These are phyloP conservation scores for Petrocephalus schoutedeni DNA, from an alignment of 2,797 vertebrate species.

Conservation along the genomic window DNA sequence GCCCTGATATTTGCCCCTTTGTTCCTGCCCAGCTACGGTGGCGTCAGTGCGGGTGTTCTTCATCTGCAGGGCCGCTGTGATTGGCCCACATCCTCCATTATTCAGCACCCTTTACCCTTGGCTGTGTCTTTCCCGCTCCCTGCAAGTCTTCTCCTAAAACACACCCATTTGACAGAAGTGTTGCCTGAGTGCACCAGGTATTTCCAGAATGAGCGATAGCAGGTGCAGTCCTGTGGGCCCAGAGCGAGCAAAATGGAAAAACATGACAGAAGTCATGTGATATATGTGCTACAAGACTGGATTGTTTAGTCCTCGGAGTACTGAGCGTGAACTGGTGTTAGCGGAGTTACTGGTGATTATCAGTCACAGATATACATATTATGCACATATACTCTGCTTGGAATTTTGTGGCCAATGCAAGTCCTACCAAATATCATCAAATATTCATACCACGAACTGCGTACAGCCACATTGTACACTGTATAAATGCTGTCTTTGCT, in stretches of 20 bases:
- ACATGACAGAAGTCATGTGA: background rate
- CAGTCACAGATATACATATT: background rate
- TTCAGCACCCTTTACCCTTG: background rate
- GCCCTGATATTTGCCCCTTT: background rate
- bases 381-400: background rate
- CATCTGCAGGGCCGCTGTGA: background rate
- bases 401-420: background rate
- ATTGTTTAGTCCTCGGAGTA: background rate
- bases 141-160: background rate
- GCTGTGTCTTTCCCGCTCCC: background rate
- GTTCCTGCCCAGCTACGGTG: background rate
- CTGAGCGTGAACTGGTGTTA: background rate
- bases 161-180: background rate
- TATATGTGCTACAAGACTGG: background rate
- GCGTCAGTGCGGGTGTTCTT: background rate
- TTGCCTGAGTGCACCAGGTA: background rate
- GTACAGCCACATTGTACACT: background rate
- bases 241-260: background rate
- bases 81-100: background rate
- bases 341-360: background rate
- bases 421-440: background rate
- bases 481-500: background rate
- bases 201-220: background rate
- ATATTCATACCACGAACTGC: background rate
- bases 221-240: background rate